Percentiles rank a stretch among this genome's conserved stretches.
These are phyloP conservation scores for Folsomia manolachei DNA, from an alignment of 2,888 invertebrate species.

Conservation along the genomic window DNA sequence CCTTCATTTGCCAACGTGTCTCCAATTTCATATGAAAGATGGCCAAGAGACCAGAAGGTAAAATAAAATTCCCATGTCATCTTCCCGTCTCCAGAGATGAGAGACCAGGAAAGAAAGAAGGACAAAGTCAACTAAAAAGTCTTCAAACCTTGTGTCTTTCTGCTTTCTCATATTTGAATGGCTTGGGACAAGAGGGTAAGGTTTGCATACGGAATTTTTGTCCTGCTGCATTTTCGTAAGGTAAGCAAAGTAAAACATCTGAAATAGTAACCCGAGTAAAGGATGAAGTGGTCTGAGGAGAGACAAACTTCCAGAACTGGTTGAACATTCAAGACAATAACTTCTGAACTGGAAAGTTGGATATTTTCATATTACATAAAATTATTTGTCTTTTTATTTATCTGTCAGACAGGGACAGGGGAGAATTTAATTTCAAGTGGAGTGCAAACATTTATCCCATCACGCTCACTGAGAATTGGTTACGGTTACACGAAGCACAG, in stretches of 20 bases:
- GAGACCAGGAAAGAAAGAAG: too few species aligned
- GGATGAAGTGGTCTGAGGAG: background rate
- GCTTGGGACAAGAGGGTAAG: background rate
- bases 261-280: too few species aligned
- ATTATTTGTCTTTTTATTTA: conserved; percentile 18
- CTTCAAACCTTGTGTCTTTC: background rate
- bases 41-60: background rate
- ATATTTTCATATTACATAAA: conserved; percentile 22
- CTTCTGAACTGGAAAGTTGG: too few species aligned
- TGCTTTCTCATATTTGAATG: conserved; percentile 1
- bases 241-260: background rate
- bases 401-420: conserved; percentile 16
- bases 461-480: too few species aligned
- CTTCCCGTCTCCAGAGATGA: conserved; percentile 16
- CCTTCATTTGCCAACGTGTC: background rate
- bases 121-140: conserved; percentile 2
- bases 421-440: conserved; percentile 18
- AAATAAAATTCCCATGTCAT: conserved; percentile 17
- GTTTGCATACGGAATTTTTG: conserved; percentile 5
- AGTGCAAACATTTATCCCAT: conserved; percentile 9
- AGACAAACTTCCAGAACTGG: too few species aligned
- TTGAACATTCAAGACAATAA: too few species aligned
- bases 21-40: background rate
- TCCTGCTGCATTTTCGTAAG: background rate
- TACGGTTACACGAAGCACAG: too few species aligned